Evolutionary conservation across 2,113 vertebrate species (phyloP).

Genomic region (Camelus dromedarius): DNA sequence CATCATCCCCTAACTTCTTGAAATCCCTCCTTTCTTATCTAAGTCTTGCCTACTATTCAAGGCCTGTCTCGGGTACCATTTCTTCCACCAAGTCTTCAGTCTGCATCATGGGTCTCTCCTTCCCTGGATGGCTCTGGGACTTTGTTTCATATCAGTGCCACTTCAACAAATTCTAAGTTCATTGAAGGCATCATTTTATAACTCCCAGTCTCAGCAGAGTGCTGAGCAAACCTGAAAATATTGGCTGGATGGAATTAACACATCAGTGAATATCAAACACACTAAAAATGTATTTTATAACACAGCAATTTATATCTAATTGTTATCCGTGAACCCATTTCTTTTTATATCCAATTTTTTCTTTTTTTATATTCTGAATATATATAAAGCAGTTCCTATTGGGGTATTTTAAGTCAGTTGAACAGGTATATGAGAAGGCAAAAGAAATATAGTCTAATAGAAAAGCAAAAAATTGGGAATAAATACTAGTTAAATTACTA

Average conservation of each 20-base stretch:
- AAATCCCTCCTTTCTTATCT: slow-evolving; percentile 28
- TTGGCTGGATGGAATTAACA: background rate
- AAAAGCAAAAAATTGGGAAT: slow-evolving; percentile 60
- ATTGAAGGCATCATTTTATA: background rate
- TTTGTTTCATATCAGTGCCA: background rate
- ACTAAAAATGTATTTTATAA: slow-evolving; percentile 42
- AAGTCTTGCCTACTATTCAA: background rate
- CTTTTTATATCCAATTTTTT: slow-evolving; percentile 23
- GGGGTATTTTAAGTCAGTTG: slow-evolving; percentile 49
- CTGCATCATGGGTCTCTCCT: background rate
- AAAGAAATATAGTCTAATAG: slow-evolving; percentile 9
- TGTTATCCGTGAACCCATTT: slow-evolving; percentile 6
- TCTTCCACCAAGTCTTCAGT: background rate
- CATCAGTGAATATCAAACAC: background rate
- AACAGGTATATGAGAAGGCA: background rate
- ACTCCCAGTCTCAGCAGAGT: background rate
- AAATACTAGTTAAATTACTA: slow-evolving; percentile 66
- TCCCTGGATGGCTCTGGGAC: background rate
- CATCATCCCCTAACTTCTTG: background rate
- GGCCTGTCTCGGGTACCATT: background rate
- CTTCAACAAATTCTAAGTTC: background rate
- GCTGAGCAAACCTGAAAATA: slow-evolving; percentile 52
- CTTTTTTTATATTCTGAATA: slow-evolving; percentile 50
- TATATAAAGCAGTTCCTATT: slow-evolving; percentile 54
- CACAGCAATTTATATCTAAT: background rate